Evolutionary conservation across 64 coral and sea anemone genomes (phyloP), one percentile per base, ranked within the genome.

Genomic region (Dendronephthya gigantea): DNA sequence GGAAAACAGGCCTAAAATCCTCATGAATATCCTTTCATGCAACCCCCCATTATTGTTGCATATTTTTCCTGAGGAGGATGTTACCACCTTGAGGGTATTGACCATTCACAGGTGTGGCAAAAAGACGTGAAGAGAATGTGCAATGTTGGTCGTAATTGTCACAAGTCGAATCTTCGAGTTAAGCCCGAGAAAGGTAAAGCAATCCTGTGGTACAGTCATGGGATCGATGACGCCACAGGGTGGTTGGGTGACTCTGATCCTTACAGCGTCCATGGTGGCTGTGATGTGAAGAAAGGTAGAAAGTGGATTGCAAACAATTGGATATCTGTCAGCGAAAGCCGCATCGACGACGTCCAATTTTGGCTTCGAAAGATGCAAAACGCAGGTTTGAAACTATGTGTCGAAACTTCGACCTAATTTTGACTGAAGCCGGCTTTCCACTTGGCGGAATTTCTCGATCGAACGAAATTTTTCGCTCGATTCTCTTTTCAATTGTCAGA

Each of bases 291-390:
- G 1, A 34, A 29, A 79, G 72, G 72, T 8, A 10, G 31, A 12
- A 79, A 79, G 29, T 79, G 72, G 72, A 79, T 79, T 39, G 72
- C 72, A 79, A 79, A 79, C 17, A 79, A 79, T 35, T 79, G 72
- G 72, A 12, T 79, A 39, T 33, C 72, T 36, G 72, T 79, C 32
- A 79, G 72, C 36, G 72, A 79, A 39, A 79, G 37, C 36, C 72
- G 72, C 8, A 79, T 9, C 9, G 36, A 79, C 14, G 72, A 79
- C 29, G 29, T 79, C 36, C 2, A 33, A 39, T 79, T 79, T 33
- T 79, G 72, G 72, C 5, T 33, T 16, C 34, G 29, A 79, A 28
- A 79, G 13, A 19, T 79, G 25, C 72, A 79, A 19, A 39, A 36
- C 36, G 72, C 72, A 79, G 72, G 72, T 34, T n/a, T n/a, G n/a